A percentile compares a stretch with the other conserved stretches of the same genome.
These are phyloP conservation scores for Hydrozoanthus tunicans DNA, from an alignment of 64 coral and sea anemone genomes.

Conservation along the genomic window DNA sequence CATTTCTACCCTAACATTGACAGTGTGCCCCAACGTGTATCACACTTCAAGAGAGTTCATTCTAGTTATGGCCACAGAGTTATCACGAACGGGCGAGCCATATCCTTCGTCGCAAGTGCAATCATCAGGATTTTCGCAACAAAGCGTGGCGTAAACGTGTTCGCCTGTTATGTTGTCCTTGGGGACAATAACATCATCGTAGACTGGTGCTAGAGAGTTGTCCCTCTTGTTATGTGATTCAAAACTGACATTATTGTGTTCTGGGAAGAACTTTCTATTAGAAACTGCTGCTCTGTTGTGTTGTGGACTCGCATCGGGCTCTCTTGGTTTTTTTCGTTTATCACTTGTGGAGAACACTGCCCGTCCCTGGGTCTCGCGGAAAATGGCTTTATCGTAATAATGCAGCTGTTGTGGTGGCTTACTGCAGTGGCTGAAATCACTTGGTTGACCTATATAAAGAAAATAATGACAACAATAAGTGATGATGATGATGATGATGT, in stretches of 20 bases:
- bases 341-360: not conserved
- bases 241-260: not conserved
- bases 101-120: slow-evolving; percentile 38
- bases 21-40: not conserved
- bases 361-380: not conserved
- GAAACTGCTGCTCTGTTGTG: too few relatives aligned
- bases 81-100: not conserved
- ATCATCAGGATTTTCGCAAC: not conserved
- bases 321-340: not conserved
- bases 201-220: not conserved
- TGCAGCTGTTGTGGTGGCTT: not conserved
- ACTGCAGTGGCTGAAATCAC: too few relatives aligned
- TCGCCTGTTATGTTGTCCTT: not conserved
- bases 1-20: too few relatives aligned
- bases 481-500: too few relatives aligned
- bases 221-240: not conserved
- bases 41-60: slow-evolving; percentile 32
- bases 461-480: too few relatives aligned
- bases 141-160: slow-evolving; percentile 23
- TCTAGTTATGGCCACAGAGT: not conserved
- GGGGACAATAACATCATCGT: not conserved
- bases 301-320: too few relatives aligned
- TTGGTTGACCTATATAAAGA: too few relatives aligned
- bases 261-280: not conserved
- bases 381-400: not conserved